phyloP scores from a whole-genome alignment of 2,797 vertebrate species.

The Dryobates pubescens region DNA sequence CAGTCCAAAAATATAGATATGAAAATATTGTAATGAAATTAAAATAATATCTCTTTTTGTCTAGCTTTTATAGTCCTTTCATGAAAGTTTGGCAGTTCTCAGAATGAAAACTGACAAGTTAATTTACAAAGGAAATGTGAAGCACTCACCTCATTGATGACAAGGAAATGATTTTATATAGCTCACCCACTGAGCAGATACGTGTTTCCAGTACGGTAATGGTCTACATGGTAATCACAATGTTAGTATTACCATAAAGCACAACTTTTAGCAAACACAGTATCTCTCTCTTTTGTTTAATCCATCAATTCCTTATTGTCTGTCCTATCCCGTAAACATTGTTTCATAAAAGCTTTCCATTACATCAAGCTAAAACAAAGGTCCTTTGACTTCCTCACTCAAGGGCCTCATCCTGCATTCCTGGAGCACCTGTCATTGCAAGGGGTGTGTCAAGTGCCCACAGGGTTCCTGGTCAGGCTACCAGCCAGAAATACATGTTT shows the following conservation, averaged over 20 bases:
- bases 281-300: not conserved
- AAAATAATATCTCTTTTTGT: not conserved
- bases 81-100: not conserved
- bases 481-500: not conserved
- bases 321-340: not conserved
- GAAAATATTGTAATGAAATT: not conserved
- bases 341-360: constrained; percentile 25
- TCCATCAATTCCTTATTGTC: not conserved
- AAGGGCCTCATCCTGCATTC: not conserved
- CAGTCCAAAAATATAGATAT: not conserved
- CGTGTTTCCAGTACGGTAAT: not conserved
- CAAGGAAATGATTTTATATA: not conserved
- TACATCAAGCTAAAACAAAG: constrained; percentile 6
- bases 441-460: not conserved
- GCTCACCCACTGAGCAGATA: not conserved
- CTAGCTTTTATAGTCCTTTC: not conserved
- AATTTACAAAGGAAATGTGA: not conserved
- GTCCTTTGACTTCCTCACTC: not conserved
- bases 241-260: not conserved
- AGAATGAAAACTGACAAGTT: not conserved
- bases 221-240: not conserved
- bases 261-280: not conserved
- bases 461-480: not conserved
- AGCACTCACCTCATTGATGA: not conserved
- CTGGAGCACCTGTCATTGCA: not conserved